Percentiles rank a stretch among this genome's conserved stretches.
Conservation (phyloP, 2,113 vertebrate species). For the Silurus glanis region DNA sequence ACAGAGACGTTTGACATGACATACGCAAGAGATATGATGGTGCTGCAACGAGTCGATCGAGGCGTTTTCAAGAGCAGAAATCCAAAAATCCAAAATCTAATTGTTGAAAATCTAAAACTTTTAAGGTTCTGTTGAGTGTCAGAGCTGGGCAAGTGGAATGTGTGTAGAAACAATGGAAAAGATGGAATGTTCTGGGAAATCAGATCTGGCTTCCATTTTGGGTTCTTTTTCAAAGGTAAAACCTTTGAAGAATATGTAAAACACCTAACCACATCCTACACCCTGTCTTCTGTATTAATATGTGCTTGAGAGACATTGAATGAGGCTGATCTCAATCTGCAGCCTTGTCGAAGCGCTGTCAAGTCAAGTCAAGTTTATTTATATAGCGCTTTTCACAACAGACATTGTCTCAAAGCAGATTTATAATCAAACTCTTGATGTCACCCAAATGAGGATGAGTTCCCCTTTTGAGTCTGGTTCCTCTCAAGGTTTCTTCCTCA, state of each 20-base stretch:
- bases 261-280: not conserved
- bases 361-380: no score
- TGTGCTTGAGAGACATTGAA: not conserved
- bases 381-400: no score
- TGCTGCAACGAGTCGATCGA: no score
- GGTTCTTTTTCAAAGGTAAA: not conserved
- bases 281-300: not conserved
- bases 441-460: no score
- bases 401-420: no score
- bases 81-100: not conserved
- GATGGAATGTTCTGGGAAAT: not conserved
- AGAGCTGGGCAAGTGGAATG: not conserved
- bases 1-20: no score
- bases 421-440: no score
- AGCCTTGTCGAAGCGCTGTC: not conserved
- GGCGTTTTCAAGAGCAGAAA: no score
- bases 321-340: not conserved
- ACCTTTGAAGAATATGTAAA: not conserved
- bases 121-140: not conserved
- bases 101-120: not conserved
- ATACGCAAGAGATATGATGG: no score
- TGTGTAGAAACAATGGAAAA: not conserved
- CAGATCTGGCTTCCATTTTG: not conserved
- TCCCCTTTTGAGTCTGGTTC: no score
- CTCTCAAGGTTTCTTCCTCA: no score